A percentile compares a stretch with the other conserved stretches of the same genome.
Evolutionary conservation across 1,140 invertebrate species (phyloP).

Genomic region (Choristoneura fumiferana): DNA sequence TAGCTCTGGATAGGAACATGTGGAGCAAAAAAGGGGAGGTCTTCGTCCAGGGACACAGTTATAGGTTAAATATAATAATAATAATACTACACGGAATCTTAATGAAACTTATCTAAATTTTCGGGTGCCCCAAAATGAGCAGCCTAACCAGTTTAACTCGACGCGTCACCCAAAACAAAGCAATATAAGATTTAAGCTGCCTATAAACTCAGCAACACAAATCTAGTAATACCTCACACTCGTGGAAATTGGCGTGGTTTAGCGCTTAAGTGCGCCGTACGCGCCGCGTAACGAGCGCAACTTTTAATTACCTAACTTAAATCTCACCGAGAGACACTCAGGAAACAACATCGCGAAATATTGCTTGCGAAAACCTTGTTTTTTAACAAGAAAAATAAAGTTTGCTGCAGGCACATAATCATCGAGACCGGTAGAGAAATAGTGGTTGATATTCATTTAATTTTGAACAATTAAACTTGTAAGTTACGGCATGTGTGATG

Average conservation of each 20-base stretch:
- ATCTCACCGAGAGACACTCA: slow-evolving; percentile 32
- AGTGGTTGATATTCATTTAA: no score
- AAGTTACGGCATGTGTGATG: no score
- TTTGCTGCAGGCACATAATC: background rate
- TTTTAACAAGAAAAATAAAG: slow-evolving; percentile 20
- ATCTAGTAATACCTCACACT: slow-evolving; percentile 14
- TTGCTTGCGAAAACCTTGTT: slow-evolving; percentile 23
- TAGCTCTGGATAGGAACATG: no score
- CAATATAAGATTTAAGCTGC: background rate
- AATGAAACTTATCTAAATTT: no score
- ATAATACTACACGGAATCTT: no score
- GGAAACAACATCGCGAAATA: slow-evolving; percentile 28
- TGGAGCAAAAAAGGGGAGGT: no score
- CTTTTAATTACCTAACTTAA: slow-evolving; percentile 62
- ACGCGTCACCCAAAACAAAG: no score
- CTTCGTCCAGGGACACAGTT: no score
- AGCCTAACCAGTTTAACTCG: no score
- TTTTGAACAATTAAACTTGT: no score
- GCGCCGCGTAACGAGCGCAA: slow-evolving; percentile 42
- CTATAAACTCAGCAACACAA: background rate
- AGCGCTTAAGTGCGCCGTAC: slow-evolving; percentile 30
- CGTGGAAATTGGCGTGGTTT: slow-evolving; percentile 31
- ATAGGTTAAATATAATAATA: no score
- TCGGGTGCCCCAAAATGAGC: no score
- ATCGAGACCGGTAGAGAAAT: background rate